Evolutionary conservation across 2,113 vertebrate species (phyloP).

Genomic region (Eleginops maclovinus): DNA sequence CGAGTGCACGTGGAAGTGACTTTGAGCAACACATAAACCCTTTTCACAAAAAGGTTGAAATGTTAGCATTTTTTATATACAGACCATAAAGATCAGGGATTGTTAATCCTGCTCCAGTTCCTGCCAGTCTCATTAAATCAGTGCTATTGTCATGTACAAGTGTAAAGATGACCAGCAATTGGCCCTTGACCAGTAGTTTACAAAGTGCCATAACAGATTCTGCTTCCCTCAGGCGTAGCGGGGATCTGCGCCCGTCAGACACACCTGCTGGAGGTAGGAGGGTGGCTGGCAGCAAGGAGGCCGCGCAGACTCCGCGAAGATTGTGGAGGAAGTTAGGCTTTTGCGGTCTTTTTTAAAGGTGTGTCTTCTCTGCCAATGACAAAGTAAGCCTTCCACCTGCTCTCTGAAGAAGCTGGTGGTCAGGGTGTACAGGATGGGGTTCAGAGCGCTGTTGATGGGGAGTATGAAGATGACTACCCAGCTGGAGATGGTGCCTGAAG

Average conservation of each 20-base stretch:
- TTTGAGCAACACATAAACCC: background rate
- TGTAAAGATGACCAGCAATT: background rate
- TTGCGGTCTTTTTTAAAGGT: conserved; percentile 79
- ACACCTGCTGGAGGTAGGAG: conserved; percentile 73
- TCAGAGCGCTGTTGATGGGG: conserved; percentile 88
- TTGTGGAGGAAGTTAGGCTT: conserved; percentile 79
- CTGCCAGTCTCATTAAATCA: conserved; percentile 6
- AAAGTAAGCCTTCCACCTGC: conserved; percentile 85
- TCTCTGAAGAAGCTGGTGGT: conserved; percentile 89
- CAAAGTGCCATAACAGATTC: conserved; percentile 1
- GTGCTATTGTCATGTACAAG: conserved; percentile 19
- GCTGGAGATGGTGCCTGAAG: conserved; percentile 83
- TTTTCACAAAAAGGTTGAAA: background rate
- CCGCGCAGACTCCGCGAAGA: conserved; percentile 69
- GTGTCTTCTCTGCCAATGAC: conserved; percentile 78
- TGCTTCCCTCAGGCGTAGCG: conserved; percentile 67
- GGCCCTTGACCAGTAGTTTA: background rate
- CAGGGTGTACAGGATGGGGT: conserved; percentile 86
- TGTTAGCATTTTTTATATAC: conserved; percentile 19
- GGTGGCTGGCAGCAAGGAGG: conserved; percentile 61
- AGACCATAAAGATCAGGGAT: conserved; percentile 3
- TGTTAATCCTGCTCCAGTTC: background rate
- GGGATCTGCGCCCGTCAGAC: conserved; percentile 67
- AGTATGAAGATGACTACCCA: conserved; percentile 88
- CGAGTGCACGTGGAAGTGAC: background rate